These are phyloP conservation scores for Daboia siamensis DNA, from an alignment of 2,113 vertebrate species.

Conservation along the genomic window DNA sequence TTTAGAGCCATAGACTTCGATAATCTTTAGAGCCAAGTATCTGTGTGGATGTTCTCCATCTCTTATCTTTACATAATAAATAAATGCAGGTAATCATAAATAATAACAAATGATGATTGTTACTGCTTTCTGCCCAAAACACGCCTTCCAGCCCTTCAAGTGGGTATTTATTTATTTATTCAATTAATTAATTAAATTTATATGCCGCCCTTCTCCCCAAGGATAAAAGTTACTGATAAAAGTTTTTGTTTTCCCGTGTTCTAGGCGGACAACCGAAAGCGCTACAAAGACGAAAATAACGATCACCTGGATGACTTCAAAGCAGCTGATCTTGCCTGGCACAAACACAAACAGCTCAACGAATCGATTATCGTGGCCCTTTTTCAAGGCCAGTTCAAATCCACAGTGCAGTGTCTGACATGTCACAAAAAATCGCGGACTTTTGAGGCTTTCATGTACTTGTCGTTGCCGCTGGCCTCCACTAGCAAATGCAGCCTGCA, in stretches of 20 bases:
- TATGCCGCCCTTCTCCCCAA: too few species aligned
- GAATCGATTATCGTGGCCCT: constrained; percentile 94
- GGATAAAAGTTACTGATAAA: background rate
- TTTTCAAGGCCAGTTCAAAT: constrained; percentile 98
- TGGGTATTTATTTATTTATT: background rate
- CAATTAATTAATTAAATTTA: too few species aligned
- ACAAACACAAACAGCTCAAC: constrained; percentile 93
- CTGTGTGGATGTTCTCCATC: background rate
- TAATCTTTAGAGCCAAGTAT: background rate
- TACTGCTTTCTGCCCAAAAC: background rate
- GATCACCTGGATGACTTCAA: constrained; percentile 87
- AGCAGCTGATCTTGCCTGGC: constrained; percentile 91
- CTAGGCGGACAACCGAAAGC: constrained; percentile 92
- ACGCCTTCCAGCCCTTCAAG: background rate
- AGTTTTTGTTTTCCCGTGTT: constrained; percentile 27
- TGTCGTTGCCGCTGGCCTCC: constrained; percentile 88
- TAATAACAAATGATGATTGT: background rate
- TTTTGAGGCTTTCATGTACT: constrained; percentile 98
- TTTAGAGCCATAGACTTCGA: too few species aligned
- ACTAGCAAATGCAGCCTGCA: constrained; percentile 93
- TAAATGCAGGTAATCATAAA: background rate
- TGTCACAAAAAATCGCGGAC: constrained; percentile 92
- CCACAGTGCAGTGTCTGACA: constrained; percentile 93
- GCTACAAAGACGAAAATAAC: constrained; percentile 91
- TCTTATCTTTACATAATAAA: background rate